Evolutionary conservation across 1,140 invertebrate genomes (phyloP), one percentile per base, ranked within the genome.

Genomic region (Forficula auricularia): DNA sequence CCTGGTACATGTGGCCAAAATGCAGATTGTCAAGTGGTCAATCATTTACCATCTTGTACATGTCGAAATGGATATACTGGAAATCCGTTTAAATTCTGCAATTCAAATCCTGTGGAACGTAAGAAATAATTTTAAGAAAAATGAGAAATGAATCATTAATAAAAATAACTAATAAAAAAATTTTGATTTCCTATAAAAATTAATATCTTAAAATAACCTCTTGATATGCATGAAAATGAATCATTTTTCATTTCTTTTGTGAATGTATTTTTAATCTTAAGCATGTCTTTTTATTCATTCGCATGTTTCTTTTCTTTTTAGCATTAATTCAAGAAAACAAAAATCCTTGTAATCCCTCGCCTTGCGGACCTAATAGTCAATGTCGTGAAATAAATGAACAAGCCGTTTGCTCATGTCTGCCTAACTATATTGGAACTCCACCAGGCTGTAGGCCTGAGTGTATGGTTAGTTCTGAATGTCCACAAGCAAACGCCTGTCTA

Each of bases 401-500:
- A 27, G 22, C 22, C 10, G 22, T 27, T 6, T 27, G 22, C 10
- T 27, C 22, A 45, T 38, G 62, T 66, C 48, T 52, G 35, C 48
- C 41, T 18, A 51, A 40, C 42, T 62, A 59, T 50, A 54, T 57
- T 38, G 65, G 67, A 35, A 57, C 49, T 40, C 63, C 66, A 38
- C 64, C 63, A 57, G 70, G 54, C 49, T 82, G 77, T 56, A 69
- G 71, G 42, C 77, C 78, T 1, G 77, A 27, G 10, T 27, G 22
- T 27, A 10, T 27, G 4, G 22, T 27, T 10, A 27, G 22, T 27
- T 27, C 22, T 81, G 73, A 83, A 53, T 83, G 79, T 60, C 64
- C 75, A 18, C 65, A 66, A 47, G 72, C 75, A 48, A 64, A 68
- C 44, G 75, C 78, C 18, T 84, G 80, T 52, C 71, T 78, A 49